These are phyloP conservation scores for Spea multiplicata DNA, from an alignment of 2,113 vertebrate species.

Conservation along the genomic window DNA sequence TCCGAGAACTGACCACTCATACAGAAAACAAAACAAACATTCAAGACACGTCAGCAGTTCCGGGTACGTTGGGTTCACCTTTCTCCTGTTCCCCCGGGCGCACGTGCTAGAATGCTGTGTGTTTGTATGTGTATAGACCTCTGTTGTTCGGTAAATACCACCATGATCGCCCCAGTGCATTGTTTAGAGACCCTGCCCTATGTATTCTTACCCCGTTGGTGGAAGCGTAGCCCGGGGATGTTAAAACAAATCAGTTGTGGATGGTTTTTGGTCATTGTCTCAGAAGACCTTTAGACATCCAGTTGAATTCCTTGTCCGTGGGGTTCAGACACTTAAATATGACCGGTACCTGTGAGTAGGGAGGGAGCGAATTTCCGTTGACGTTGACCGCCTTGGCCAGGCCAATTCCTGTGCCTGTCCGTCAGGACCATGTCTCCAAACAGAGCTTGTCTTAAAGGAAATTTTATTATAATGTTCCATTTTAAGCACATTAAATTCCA, in stretches of 20 bases:
- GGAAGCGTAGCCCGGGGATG: not conserved
- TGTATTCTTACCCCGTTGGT: not conserved
- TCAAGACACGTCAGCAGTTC: not conserved
- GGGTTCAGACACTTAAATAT: slow-evolving; percentile 56
- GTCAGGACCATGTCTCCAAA: too few relatives aligned
- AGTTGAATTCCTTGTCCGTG: slow-evolving; percentile 52
- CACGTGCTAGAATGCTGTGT: not conserved
- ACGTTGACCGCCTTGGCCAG: too few relatives aligned
- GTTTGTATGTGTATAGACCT: not conserved
- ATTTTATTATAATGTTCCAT: too few relatives aligned
- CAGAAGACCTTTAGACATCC: slow-evolving; percentile 55
- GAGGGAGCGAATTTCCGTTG: too few relatives aligned
- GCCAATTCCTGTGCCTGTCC: too few relatives aligned
- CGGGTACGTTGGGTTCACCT: not conserved
- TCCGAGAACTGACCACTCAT: not conserved
- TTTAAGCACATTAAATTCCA: too few relatives aligned
- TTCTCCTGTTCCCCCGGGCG: slow-evolving; percentile 2
- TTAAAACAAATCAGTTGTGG: slow-evolving; percentile 31
- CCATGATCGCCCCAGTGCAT: not conserved
- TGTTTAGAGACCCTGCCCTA: not conserved
- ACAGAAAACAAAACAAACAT: slow-evolving; percentile 13
- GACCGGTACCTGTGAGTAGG: too few relatives aligned
- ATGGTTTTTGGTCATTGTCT: slow-evolving; percentile 57
- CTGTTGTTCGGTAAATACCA: slow-evolving; percentile 21
- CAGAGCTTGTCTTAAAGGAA: too few relatives aligned